Conservation (phyloP, 2,888 invertebrate genomes). For the Dynastes grantii region DNA sequence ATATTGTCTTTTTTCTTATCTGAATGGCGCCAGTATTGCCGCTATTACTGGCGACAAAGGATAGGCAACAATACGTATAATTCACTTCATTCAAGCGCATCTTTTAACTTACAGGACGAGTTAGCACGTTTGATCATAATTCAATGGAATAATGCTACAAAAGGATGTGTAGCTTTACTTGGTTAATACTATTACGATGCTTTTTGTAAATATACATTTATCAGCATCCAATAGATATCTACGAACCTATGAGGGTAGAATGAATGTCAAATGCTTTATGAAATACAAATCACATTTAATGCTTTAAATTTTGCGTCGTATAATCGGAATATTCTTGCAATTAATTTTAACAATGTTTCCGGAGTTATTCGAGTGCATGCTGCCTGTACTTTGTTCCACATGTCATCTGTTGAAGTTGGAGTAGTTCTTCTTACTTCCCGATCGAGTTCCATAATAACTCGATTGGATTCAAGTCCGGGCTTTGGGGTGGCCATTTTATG, state of each 20-base stretch:
- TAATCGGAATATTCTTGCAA: too few relatives aligned
- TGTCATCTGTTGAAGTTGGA: too few relatives aligned
- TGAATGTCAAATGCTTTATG: too few relatives aligned
- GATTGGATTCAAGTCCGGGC: too few relatives aligned
- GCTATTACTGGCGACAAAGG: constrained; percentile 26
- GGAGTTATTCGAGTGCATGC: too few relatives aligned
- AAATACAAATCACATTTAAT: too few relatives aligned
- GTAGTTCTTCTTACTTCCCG: too few relatives aligned
- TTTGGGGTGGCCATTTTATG: too few relatives aligned
- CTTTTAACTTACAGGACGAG: constrained; percentile 17
- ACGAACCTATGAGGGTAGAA: not conserved
- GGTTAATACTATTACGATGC: not conserved
- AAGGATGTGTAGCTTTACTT: not conserved
- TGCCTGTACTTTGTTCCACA: too few relatives aligned
- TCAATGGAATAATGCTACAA: constrained; percentile 26
- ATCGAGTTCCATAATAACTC: too few relatives aligned
- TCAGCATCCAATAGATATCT: not conserved
- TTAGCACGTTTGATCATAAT: constrained; percentile 4
- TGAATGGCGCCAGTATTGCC: constrained; percentile 23
- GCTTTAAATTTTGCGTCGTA: too few relatives aligned
- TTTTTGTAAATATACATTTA: not conserved
- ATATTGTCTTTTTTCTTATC: constrained; percentile 27
- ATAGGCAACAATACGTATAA: constrained; percentile 28
- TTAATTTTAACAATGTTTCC: too few relatives aligned
- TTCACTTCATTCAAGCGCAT: constrained; percentile 13